Base-by-base conservation (phyloP, 2,113 vertebrate species). In the Corythaixoides concolor region DNA sequence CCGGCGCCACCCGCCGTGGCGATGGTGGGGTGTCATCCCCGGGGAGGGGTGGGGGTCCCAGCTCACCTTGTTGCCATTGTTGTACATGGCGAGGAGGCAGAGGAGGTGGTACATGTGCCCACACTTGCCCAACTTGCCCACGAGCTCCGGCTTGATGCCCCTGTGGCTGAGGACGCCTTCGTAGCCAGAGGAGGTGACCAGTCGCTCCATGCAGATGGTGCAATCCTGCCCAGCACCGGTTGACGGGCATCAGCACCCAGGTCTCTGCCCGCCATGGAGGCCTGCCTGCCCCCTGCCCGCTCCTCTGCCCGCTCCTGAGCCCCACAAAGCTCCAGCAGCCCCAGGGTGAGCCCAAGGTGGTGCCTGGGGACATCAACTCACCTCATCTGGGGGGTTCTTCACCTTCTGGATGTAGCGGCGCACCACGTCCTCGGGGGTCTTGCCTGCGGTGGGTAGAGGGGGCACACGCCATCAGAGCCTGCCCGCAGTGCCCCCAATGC, bases 21-120 rank as follows among this genome's bases (percentile, higher is more conserved):
- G 43, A 11, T 22, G 1, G 1, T 3, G 4, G 30, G 32, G 33
- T 12, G 32, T 11, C 12, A 33, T 15, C 35, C 15, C 32, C 7
- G 3, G 17, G 7, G 10, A 17, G 5, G 24, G 2, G 5, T 26
- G 22, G 26, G 15, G 22, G 5, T 5, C n/a, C 39, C 4, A 0
- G 8, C 97, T 96, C 97, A 99, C 99, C 99, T 99, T 99, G 97
- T 99, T 99, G 96, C 99, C 99, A 12, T 99, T 99, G 98, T 98
- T 99, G 98, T 99, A 99, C 99, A 99, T 99, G 97, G 99, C 99
- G 90, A 99, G 98, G 88, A 99, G 98, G 97, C 99, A 99, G 95
- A 99, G 98, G 95, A 99, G 98, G 98, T 99, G 99, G 98, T 99
- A 99, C 98, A 99, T 98, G 97, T 99, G 99, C 63, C 99, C 99